phyloP scores from a whole-genome alignment of 2,888 invertebrate species.

The Aspidiotus destructor region DNA sequence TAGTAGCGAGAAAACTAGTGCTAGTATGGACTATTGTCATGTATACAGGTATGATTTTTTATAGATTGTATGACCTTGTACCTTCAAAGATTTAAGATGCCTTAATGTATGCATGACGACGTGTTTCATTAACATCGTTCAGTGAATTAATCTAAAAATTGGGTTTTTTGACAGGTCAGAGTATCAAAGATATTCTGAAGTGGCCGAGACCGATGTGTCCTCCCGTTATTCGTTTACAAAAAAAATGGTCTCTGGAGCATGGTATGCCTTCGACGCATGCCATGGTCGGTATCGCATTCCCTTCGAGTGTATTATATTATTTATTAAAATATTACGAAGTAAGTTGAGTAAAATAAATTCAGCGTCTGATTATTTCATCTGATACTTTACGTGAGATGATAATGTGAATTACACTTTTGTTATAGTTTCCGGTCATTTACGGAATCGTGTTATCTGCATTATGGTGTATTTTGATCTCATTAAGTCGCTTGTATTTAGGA shows the following conservation, averaged over 20 bases:
- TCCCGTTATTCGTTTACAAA: conserved; percentile 72
- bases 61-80: background rate
- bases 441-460: conserved; percentile 44
- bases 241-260: conserved; percentile 82
- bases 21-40: conserved; percentile 72
- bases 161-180: conserved; percentile 54
- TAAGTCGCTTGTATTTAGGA: conserved; percentile 79
- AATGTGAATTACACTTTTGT: conserved; percentile 33
- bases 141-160: background rate
- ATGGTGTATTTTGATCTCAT: conserved; percentile 66
- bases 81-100: background rate
- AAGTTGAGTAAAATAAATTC: background rate
- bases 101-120: conserved; percentile 2
- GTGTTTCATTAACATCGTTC: background rate
- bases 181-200: conserved; percentile 73
- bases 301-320: conserved; percentile 71
- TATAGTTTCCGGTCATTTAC: conserved; percentile 44
- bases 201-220: conserved; percentile 77
- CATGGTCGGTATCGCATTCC: conserved; percentile 80
- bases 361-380: no score
- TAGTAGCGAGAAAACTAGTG: conserved; percentile 70
- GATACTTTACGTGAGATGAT: no score
- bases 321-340: conserved; percentile 67
- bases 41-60: conserved; percentile 59
- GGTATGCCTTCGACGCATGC: conserved; percentile 95